phyloP scores from a whole-genome alignment of 2,888 invertebrate genomes.

The Luffia ferchaultella region DNA sequence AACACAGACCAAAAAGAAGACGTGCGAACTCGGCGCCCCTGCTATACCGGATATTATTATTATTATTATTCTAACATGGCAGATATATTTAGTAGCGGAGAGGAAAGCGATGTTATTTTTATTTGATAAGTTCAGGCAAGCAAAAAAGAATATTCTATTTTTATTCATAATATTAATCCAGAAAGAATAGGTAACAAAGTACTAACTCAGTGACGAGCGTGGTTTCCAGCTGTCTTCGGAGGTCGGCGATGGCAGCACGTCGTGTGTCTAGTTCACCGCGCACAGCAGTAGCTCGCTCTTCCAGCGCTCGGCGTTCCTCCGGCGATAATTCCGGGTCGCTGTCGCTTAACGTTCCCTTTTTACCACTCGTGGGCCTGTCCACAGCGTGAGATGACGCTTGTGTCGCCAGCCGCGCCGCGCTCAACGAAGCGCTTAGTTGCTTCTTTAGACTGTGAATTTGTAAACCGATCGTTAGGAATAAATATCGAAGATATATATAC shows the following conservation, averaged over 20 bases:
- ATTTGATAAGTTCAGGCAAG: too few relatives aligned
- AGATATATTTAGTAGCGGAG: too few relatives aligned
- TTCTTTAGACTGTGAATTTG: conserved; percentile 63
- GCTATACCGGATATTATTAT: too few relatives aligned
- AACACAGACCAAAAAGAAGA: too few relatives aligned
- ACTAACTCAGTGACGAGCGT: conserved; percentile 90
- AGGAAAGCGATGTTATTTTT: too few relatives aligned
- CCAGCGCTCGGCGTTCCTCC: conserved; percentile 63
- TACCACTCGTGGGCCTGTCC: conserved; percentile 23
- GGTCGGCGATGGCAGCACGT: conserved; percentile 79
- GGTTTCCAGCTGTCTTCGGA: conserved; percentile 81
- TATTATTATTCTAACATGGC: too few relatives aligned
- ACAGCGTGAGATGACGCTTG: conserved; percentile 39
- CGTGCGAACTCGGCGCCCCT: too few relatives aligned
- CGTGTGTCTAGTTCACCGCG: conserved; percentile 80
- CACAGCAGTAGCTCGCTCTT: conserved; percentile 54
- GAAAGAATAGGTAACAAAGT: too few relatives aligned
- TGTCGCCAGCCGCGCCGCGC: conserved; percentile 52
- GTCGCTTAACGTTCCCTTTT: conserved; percentile 25
- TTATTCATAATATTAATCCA: too few relatives aligned
- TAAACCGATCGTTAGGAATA: neutral
- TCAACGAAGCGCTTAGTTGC: conserved; percentile 70
- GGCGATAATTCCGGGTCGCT: conserved; percentile 48
- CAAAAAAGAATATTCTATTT: too few relatives aligned
- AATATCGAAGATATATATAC: too few relatives aligned